A percentile compares a stretch with the other conserved stretches of the same genome.
These are phyloP conservation scores for Bimastos eiseni DNA, from an alignment of 2,888 invertebrate species.

Conservation along the genomic window DNA sequence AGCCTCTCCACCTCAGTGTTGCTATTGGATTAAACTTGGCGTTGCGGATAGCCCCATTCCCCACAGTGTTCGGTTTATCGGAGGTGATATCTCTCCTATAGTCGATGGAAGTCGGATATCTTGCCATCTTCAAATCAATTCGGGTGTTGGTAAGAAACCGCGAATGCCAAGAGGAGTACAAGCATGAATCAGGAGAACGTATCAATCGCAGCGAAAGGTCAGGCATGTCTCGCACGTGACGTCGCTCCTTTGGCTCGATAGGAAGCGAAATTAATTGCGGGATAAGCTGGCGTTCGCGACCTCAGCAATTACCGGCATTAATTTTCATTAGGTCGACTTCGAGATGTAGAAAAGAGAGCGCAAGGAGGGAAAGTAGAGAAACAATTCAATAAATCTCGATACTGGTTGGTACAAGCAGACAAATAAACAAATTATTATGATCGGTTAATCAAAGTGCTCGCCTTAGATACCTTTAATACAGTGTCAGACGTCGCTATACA, in stretches of 20 bases:
- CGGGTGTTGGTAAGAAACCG: not conserved
- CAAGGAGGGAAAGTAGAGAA: not conserved
- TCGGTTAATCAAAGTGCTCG: too few relatives aligned
- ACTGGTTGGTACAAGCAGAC: not conserved
- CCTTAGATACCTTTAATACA: too few relatives aligned
- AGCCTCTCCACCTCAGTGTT: not conserved
- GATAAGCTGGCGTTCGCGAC: not conserved
- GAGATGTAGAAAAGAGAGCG: not conserved
- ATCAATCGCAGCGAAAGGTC: not conserved
- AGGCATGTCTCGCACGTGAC: not conserved
- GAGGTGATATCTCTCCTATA: not conserved
- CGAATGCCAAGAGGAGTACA: not conserved
- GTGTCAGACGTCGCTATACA: too few relatives aligned
- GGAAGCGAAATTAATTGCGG: not conserved
- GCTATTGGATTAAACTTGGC: too few relatives aligned
- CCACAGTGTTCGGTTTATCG: not conserved
- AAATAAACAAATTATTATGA: too few relatives aligned
- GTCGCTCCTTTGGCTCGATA: not conserved
- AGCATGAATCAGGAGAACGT: not conserved
- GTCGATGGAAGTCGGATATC: not conserved
- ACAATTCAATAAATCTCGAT: not conserved
- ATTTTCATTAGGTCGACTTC: not conserved
- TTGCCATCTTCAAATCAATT: not conserved
- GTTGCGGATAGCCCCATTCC: too few relatives aligned
- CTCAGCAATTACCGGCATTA: not conserved